These are phyloP conservation scores for Aegithalos caudatus DNA, from an alignment of 2,113 vertebrate species.

Conservation along the genomic window DNA sequence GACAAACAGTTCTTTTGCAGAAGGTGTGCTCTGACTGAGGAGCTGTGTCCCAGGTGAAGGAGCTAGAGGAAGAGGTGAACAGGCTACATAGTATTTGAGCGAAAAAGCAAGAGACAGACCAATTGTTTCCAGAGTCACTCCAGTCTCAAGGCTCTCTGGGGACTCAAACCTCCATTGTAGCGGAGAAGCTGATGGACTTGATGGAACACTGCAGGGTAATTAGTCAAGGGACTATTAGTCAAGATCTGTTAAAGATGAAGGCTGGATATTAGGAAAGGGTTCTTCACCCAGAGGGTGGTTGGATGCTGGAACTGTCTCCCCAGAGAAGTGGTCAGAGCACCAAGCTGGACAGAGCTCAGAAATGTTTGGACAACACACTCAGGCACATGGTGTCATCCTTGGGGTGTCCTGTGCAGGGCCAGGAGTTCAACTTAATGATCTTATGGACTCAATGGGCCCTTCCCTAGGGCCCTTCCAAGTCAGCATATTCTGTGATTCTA, in stretches of 20 bases:
- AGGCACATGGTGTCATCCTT: neutral
- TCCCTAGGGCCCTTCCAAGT: neutral
- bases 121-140: neutral
- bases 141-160: neutral
- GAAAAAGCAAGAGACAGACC: fast-evolving
- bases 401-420: neutral
- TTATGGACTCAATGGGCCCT: neutral
- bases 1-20: neutral
- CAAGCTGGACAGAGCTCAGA: neutral
- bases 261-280: neutral
- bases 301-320: neutral
- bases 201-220: neutral
- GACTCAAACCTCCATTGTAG: fast-evolving
- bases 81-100: fast-evolving
- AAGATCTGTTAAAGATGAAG: neutral
- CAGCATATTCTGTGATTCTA: neutral
- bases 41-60: neutral
- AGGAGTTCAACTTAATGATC: neutral
- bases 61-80: neutral
- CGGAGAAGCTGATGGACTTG: neutral
- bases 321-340: neutral
- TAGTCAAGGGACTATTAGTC: neutral
- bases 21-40: neutral
- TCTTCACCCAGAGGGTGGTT: neutral
- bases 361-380: neutral